Evolutionary conservation across 2,797 vertebrate genomes (phyloP), one percentile per base, ranked within the genome.

Genomic region (Agapornis canus): DNA sequence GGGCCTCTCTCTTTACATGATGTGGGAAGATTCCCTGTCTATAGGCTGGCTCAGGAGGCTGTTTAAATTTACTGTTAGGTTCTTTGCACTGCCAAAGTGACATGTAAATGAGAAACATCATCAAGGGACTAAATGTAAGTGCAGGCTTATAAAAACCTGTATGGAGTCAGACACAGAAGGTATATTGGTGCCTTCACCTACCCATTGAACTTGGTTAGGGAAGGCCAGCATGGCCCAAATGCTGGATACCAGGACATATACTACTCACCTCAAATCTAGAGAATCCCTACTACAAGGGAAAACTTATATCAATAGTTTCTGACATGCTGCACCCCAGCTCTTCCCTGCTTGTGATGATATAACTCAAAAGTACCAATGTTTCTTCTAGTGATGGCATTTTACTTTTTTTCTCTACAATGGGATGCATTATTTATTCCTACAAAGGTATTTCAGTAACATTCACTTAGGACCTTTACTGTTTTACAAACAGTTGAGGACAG

Each of bases 381-480:
- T 72, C 56, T 90, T 92, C 48, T 31, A 81, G 39, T 1, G 5
- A 72, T 20, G 39, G 35, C 32, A 63, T 86, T 91, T 83, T 48
- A 57, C 32, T 29, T 68, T 51, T 71, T 75, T 79, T 35, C 63
- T 64, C 52, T 80, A 11, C 68, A 57, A 12, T 18, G 4, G 39
- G 19, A 32, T 83, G 91, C 88, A 72, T 76, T 37, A 61, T 77
- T 84, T 78, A 40, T 71, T 18, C 25, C 37, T 64, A 80, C 49
- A 79, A 69, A 43, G 69, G 59, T 42, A 90, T 65, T 94, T 75
- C 42, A 61, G 43, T 86, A 86, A 81, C 17, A 22, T 77, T 85
- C 76, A 49, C 64, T 72, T 51, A 51, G 45, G 63, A 78, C 61
- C 47, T 88, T 87, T 85, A 71, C 51, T 64, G 60, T 65, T 89